Conservation (phyloP, 2,888 invertebrate genomes). For the Tenthredo notha region DNA sequence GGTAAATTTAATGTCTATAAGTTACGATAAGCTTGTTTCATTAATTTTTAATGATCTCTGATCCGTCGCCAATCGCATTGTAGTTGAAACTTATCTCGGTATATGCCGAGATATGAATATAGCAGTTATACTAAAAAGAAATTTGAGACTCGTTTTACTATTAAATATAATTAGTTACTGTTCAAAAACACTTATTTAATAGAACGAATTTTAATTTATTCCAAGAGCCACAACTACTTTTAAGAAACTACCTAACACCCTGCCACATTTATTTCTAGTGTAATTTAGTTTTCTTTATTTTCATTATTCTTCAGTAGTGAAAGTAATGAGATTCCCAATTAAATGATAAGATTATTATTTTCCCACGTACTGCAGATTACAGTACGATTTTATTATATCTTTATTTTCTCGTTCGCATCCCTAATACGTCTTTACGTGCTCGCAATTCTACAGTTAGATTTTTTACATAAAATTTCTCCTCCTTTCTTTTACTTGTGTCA, state of each 20-base stretch:
- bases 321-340: background rate
- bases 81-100: constrained; percentile 12
- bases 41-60: constrained; percentile 17
- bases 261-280: background rate
- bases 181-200: background rate
- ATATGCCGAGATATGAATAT: constrained; percentile 1
- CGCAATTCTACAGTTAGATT: constrained; percentile 27
- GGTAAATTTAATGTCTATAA: background rate
- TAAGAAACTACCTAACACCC: background rate
- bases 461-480: constrained; percentile 36
- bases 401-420: background rate
- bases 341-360: background rate
- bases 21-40: background rate
- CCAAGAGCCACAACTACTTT: constrained; percentile 14
- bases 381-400: background rate
- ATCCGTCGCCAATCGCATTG: constrained; percentile 6
- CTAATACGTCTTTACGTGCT: constrained; percentile 14
- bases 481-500: constrained; percentile 18
- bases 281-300: background rate
- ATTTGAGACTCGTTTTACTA: constrained; percentile 44
- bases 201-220: background rate
- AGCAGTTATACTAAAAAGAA: constrained; percentile 1
- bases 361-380: background rate
- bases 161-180: background rate
- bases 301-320: background rate